Conservation (phyloP, 2,888 invertebrate species). For the Ornithoptera alexandrae region DNA sequence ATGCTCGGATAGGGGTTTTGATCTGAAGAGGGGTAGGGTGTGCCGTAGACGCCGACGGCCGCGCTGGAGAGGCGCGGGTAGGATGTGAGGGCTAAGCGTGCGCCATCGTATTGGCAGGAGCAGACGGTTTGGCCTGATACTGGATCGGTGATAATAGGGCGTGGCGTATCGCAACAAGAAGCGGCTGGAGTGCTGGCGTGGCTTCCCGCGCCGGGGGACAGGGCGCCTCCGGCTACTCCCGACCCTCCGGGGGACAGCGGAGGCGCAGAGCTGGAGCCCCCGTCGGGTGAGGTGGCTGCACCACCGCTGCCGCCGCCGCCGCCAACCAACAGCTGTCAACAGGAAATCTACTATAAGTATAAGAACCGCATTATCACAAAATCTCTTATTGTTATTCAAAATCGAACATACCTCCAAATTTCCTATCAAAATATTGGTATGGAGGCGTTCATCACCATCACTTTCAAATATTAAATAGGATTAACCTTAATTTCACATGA, state of each 20-base stretch:
- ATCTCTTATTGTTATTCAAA: no score
- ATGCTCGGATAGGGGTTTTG: slow-evolving; percentile 96
- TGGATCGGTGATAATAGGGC: slow-evolving; percentile 95
- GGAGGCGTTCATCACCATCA: no score
- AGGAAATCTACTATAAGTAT: not conserved
- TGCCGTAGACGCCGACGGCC: slow-evolving; percentile 89
- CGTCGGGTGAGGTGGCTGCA: slow-evolving; percentile 86
- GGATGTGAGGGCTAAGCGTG: slow-evolving; percentile 88
- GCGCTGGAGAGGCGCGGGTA: slow-evolving; percentile 90
- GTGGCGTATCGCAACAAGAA: slow-evolving; percentile 93
- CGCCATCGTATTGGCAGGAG: slow-evolving; percentile 96
- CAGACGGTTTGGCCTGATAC: slow-evolving; percentile 96
- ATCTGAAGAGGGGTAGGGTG: slow-evolving; percentile 93
- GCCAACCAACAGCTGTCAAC: slow-evolving; percentile 85
- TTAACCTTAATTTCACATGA: no score
- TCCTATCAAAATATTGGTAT: no score
- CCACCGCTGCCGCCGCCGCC: slow-evolving; percentile 86
- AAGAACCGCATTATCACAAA: no score
- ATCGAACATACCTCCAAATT: no score
- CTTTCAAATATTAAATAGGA: no score
- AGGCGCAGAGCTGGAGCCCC: slow-evolving; percentile 85
- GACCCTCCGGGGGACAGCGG: slow-evolving; percentile 88
- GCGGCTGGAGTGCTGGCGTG: slow-evolving; percentile 76
- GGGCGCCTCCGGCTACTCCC: slow-evolving; percentile 79
- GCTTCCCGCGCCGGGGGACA: slow-evolving; percentile 80